Base-by-base conservation (phyloP, 1,140 invertebrate species). In the Plodia interpunctella region DNA sequence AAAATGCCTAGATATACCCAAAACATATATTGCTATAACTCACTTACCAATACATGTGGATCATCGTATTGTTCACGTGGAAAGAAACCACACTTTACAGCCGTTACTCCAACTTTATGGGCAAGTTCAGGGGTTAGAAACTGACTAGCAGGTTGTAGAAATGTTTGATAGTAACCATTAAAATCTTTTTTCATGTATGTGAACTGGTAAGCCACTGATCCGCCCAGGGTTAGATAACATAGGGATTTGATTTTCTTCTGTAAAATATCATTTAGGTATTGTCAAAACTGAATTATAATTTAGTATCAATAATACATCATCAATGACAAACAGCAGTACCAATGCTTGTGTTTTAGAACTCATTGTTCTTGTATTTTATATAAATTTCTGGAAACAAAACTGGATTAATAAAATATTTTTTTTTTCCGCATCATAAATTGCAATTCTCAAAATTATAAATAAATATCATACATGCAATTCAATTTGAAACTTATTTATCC, bases 31-130 rank as follows among this genome's bases (percentile, higher is more conserved):
- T n/a, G n/a, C n/a, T n/a, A n/a, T n/a, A n/a, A n/a, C n/a, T n/a
- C 10, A 87, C 87, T 90, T 90, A 94, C 93, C 66, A 97, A 87
- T 59, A 90, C 83, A 5, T 87, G 57, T 5, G 93, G 90, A 84
- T 96, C 95, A 44, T 90, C 69, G 59, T 82, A 90, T 20, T 74
- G 86, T 62, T 91, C 91, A 57, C 77, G 83, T 17, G 94, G 94
- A 51, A 95, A 88, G 0, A 98, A 53, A 28, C 93, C 92, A 90
- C 95, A 94, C 90, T 97, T 97, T 10, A 94, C 91, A 6, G 92
- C 90, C 55, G 91, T 87, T 2, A 98, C 90, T 9, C 95, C 95
- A 21, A 96, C 60, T 65, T 92, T 93, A 81, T 98, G 97, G 10
- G 96, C 93, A 57, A 84, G 91, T 90, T 98, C 97, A 0, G 96